Base-by-base conservation (phyloP, 2,888 invertebrate species). In the Drosophila engyochracea region DNA sequence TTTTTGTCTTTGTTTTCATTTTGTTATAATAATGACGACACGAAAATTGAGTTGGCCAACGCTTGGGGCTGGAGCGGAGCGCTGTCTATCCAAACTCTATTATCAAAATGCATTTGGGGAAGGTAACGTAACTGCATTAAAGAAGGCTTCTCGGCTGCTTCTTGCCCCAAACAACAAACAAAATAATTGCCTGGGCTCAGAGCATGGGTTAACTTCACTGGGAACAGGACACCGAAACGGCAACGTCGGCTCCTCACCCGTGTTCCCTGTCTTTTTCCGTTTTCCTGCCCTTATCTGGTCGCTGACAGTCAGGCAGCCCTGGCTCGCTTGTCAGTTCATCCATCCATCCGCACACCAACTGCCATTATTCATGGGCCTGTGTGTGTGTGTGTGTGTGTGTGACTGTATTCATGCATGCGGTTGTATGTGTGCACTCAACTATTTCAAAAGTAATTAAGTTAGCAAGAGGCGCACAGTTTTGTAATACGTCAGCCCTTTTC, bases 361-460 rank as follows among this genome's bases (percentile, higher is more conserved):
- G 78, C 74, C 64, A 68, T 78, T 72, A 72, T 80, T 75, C 64
- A 75, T 79, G 63, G 60, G 54, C 12, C 33, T 49, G 55, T 70
- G 61, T 77, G 59, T 64, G 59, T 81, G 44, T 6, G n/a, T n/a
- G 58, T 33, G 31, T 60, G 67, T 61, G 47, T 68, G 59, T 75
- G 59, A 4, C 22, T 47, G 22, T 47, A 22, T 14, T 41, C 41
- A 41, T n/a, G n/a, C 41, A n/a, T 47, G 22, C 22, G 22, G 6
- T 14, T 47, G 47, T 16, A 7, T 64, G 61, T 79, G 70, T 70
- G 57, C 59, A 65, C 72, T 75, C 66, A 86, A 89, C 85, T 85
- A 87, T 87, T 89, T 82, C 79, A 81, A 88, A 88, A 85, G 90
- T 85, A 85, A 85, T 85, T 89, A 89, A 85, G 88, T 85, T 85